Percentiles rank a stretch among this genome's conserved stretches.
Conservation (phyloP, 2,888 invertebrate species). For the Chrysolina americana region DNA sequence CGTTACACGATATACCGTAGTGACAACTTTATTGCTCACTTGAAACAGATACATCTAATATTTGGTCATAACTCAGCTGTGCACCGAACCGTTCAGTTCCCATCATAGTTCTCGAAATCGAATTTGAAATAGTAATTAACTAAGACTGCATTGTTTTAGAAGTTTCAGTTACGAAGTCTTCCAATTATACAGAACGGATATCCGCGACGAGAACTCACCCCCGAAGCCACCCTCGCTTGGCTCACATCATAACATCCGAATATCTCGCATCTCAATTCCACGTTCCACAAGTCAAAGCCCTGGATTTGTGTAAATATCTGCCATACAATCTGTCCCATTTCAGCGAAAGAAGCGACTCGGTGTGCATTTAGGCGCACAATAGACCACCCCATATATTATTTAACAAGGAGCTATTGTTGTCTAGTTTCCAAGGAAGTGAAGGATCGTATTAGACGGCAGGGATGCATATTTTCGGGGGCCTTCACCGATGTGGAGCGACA, state of each 20-base stretch:
- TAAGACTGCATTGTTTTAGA: constrained; percentile 3
- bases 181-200: constrained; percentile 16
- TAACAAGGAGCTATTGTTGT: constrained; percentile 58
- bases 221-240: not conserved
- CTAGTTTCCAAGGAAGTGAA: constrained; percentile 48
- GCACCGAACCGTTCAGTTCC: not conserved
- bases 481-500: too few relatives aligned
- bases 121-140: not conserved
- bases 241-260: constrained; percentile 4
- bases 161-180: constrained; percentile 4
- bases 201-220: not conserved
- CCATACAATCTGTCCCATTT: constrained; percentile 41
- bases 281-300: constrained; percentile 29
- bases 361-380: constrained; percentile 60
- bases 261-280: constrained; percentile 28
- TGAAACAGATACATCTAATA: not conserved
- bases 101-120: not conserved
- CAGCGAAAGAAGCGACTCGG: constrained; percentile 51
- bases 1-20: not conserved
- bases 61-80: not conserved
- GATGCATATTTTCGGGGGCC: constrained; percentile 16
- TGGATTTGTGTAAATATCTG: constrained; percentile 45
- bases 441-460: constrained; percentile 30
- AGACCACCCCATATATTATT: constrained; percentile 62
- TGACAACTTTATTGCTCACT: not conserved